Base-by-base conservation (phyloP, 2,888 invertebrate species). In the Ferdinandea cuprea region DNA sequence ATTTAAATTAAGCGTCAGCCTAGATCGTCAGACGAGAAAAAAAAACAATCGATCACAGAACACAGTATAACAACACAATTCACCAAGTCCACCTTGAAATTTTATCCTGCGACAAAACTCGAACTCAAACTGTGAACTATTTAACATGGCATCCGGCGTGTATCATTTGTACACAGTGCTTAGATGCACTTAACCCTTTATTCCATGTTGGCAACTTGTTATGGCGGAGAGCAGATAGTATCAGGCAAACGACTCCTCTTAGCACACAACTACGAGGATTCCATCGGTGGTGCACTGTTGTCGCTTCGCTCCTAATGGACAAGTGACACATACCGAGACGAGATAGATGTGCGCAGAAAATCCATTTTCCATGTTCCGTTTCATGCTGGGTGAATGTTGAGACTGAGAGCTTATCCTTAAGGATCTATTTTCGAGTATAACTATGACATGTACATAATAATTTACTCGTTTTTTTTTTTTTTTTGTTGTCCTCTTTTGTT, bases 131-230 rank as follows among this genome's bases (percentile, higher is more conserved):
- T 59, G 52, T 73, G 68, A 42, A 61, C 59, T 68, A 30, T 61
- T 54, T 73, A 54, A 42, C 52, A 52, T 50, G 30, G 13, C 61
- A 35, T 61, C 35, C 72, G 35, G 50, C 37, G 44, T 72, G 52
- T 61, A 69, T 63, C 58, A 56, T 44, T 68, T 69, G 50, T 63
- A 46, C 65, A 65, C 69, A 25, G 58, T 71, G 69, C 58, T 76
- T 44, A 71, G 71, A 71, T 81, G 76, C 80, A 76, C 80, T 81
- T 76, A 58, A 71, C 68, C 76, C 59, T 56, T 71, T 76, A 71
- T 76, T 76, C 69, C 63, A 65, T 76, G 69, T 81, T 81, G 76
- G 69, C 69, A 76, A 81, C 65, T 76, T 81, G 80, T 65, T 81
- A 76, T 46, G 59, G 63, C 35, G 8, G n/a, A 66, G 44, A 76